Evolutionary conservation across 2,113 vertebrate species (phyloP), one percentile per base, ranked within the genome.

Genomic region (Gavia stellata): DNA sequence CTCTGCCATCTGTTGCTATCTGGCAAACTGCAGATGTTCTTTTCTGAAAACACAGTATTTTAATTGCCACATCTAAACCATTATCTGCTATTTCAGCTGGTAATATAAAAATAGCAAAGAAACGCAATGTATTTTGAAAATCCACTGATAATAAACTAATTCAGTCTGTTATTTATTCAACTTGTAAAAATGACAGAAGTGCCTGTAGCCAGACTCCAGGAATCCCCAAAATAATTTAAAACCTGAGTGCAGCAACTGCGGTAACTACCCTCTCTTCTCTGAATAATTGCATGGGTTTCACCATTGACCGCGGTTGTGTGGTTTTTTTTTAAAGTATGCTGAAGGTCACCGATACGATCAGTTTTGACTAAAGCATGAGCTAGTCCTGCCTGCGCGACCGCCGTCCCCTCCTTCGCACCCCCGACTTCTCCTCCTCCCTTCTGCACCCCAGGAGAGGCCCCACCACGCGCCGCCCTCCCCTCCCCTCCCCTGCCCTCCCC

Each of bases 291-390:
- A 6, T 5, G 16, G 53, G 19, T 17, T 78, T 38, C 17, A 25
- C 26, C 1, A 1, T 5, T 9, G 19, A 36, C 53, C 2, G n/a
- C n/a, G n/a, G 2, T 28, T 52, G 10, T 18, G 29, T 10, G 6
- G 13, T 15, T 23, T 21, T 33, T 11, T 42, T 67, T 77, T 19
- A 0, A 45, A 45, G 12, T 6, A 42, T 5, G 9, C 15, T 21
- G 23, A 42, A 58, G 29, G 15, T 29, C 17, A 42, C 47, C 0
- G 12, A 17, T 15, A 14, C 1, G n/a, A 18, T 25, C 34, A 31
- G 55, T 28, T 92, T 17, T 33, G 44, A 33, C 20, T 25, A 1
- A 29, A 16, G 44, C 1, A 19, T 0, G 10, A 44, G 25, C 28
- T 21, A 9, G 1, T 29, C 10, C 53, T 7, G 28, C 38, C 26